These are phyloP conservation scores for Prietella phreatophila DNA, from an alignment of 2,113 vertebrate genomes.

Conservation along the genomic window DNA sequence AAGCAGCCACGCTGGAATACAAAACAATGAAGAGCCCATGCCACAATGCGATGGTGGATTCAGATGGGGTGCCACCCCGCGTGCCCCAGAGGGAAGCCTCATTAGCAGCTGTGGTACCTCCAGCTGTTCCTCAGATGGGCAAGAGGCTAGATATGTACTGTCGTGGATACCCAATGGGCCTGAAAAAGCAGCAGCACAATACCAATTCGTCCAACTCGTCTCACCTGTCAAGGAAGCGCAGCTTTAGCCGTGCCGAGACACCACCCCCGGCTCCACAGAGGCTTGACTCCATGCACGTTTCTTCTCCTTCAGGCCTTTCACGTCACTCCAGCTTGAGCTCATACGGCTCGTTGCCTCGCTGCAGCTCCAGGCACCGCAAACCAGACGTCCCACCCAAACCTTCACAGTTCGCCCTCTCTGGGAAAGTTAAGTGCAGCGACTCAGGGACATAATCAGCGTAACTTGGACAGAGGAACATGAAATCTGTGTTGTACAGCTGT, in stretches of 20 bases:
- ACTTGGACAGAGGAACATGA: conserved; percentile 57
- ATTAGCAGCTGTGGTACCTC: conserved; percentile 73
- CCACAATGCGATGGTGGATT: conserved; percentile 81
- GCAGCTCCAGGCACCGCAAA: conserved; percentile 89
- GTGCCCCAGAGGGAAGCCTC: conserved; percentile 96
- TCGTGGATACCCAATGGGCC: conserved; percentile 84
- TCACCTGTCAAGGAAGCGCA: conserved; percentile 91
- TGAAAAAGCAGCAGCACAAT: conserved; percentile 98
- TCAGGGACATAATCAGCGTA: conserved; percentile 88
- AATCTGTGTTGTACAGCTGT: conserved; percentile 77
- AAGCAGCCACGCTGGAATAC: conserved; percentile 91
- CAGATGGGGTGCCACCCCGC: conserved; percentile 83
- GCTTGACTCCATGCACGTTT: conserved; percentile 97
- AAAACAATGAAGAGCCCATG: conserved; percentile 91
- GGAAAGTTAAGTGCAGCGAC: conserved; percentile 89
- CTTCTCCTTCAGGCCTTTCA: conserved; percentile 80
- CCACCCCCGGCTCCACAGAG: conserved; percentile 92
- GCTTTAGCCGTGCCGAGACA: conserved; percentile 88
- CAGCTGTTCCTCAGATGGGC: conserved; percentile 85
- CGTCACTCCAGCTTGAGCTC: conserved; percentile 86
- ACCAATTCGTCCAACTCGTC: conserved; percentile 99
- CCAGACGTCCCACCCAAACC: conserved; percentile 97
- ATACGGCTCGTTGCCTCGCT: conserved; percentile 89
- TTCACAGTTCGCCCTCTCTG: conserved; percentile 84
- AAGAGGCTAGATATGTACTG: conserved; percentile 92